Base-by-base conservation (phyloP, 1,140 invertebrate genomes). In the Solenopsis fugax region DNA sequence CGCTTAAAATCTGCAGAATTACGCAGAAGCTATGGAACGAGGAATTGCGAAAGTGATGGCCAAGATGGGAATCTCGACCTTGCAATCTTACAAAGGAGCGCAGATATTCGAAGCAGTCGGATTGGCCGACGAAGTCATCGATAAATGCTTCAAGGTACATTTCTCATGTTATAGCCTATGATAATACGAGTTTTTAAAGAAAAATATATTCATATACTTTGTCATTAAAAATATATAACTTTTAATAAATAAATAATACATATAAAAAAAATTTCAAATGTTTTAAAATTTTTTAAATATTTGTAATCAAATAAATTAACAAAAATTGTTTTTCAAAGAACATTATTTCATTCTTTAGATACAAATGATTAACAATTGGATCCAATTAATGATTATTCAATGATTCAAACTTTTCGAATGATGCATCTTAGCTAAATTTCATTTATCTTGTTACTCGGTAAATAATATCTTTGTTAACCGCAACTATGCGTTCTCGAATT, bases 31-130 rank as follows among this genome's bases (percentile, higher is more conserved):
- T 7, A 96, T 98, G 92, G 98, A 98, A 93, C 96, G 97, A 13
- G 98, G 98, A 76, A 97, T 98, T 81, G 96, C 97, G 1, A 98
- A 98, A 94, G 97, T 99, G 0, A 99, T 99, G 99, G 99, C 99
- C 1, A 99, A 99, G 95, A 99, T 99, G 99, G 99, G 99, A 56
- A 99, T 99, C 93, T 99, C 98, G 60, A 99, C 99, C 0, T 95
- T 99, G 21, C 99, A 99, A 94, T 99, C 98, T n/a, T 99, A 99
- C 95, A 99, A 99, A 96, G 98, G 99, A 89, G 99, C 99, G 5
- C 99, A 99, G 96, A 99, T 99, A 90, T 99, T 99, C 94, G 99
- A 99, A 96, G 99, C 99, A 34, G 98, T 99, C 37, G 99, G 99
- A 16, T 95, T 99, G 9, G 97, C 97, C 58, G 96, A 98, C 87